Evolutionary conservation across 2,797 vertebrate species (phyloP).

Genomic region (Scyliorhinus canicula): DNA sequence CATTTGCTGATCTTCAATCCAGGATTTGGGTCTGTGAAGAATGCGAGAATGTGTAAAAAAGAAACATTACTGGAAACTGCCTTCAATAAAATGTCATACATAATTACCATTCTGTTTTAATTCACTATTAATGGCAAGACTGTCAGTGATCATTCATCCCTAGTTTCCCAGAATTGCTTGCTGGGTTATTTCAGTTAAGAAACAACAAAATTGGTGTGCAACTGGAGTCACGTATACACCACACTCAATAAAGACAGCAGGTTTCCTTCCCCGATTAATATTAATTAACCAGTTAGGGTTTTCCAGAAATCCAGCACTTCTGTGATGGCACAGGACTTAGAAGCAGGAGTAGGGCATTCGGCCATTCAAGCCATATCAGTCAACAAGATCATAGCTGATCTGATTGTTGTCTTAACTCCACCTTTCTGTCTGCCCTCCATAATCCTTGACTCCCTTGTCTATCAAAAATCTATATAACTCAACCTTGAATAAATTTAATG

Average conservation of each 20-base stretch:
- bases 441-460: no score
- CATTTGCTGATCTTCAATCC: slow-evolving; percentile 88
- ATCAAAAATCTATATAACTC: no score
- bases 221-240: neutral
- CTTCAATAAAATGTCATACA: neutral
- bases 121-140: neutral
- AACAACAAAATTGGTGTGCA: neutral
- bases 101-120: neutral
- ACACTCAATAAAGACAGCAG: neutral
- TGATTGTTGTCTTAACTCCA: no score
- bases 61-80: neutral
- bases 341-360: no score
- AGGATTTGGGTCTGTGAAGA: slow-evolving; percentile 65
- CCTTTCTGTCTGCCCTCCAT: no score
- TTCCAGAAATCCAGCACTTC: neutral
- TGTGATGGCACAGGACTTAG: no score
- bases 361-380: no score
- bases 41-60: neutral
- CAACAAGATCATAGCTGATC: no score
- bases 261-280: neutral
- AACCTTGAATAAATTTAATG: no score
- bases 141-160: neutral
- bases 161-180: neutral
- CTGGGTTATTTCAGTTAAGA: neutral
- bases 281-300: neutral